phyloP scores from a whole-genome alignment of 2,113 vertebrate species.

The Cebidichthys violaceus region DNA sequence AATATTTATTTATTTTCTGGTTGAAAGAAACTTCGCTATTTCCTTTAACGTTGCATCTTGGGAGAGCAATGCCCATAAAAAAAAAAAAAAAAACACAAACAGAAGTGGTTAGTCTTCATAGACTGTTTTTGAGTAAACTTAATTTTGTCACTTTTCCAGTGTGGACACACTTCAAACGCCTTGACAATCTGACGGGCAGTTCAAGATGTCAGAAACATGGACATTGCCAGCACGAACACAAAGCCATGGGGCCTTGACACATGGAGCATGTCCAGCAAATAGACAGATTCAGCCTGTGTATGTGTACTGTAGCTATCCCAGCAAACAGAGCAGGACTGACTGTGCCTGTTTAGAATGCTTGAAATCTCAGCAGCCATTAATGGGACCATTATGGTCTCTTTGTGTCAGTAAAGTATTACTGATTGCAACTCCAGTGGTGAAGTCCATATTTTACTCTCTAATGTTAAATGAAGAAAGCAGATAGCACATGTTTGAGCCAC shows the following conservation, averaged over 20 bases:
- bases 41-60: neutral
- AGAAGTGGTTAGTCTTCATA: neutral
- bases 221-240: neutral
- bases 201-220: neutral
- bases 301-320: neutral
- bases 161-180: neutral
- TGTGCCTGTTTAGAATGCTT: neutral
- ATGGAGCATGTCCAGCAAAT: neutral
- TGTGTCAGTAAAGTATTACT: neutral
- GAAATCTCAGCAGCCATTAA: neutral
- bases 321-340: neutral
- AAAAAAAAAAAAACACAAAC: neutral
- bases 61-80: neutral
- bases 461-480: neutral
- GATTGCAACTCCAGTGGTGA: neutral
- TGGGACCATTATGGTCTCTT: neutral
- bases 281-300: neutral
- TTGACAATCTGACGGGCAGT: neutral
- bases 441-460: neutral
- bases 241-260: neutral
- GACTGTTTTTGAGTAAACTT: neutral
- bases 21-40: neutral
- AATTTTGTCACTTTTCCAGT: neutral
- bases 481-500: neutral
- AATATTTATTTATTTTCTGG: neutral